phyloP scores from a whole-genome alignment of 2,797 vertebrate genomes.

The Amazona finschi region DNA sequence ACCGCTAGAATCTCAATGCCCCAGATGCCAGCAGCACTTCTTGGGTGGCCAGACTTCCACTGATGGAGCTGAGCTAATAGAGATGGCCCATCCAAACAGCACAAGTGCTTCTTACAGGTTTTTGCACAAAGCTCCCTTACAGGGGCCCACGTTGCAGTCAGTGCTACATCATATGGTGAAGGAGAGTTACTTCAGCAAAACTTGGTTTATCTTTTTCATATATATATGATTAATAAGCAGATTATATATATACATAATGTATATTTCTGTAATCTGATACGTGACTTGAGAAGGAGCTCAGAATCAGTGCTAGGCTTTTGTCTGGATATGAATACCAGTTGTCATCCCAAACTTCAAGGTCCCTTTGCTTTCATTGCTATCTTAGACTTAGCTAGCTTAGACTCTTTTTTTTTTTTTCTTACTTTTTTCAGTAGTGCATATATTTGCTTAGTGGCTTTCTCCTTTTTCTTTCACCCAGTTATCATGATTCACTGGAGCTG shows the following conservation, averaged over 20 bases:
- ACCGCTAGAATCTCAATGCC: neutral
- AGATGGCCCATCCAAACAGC: neutral
- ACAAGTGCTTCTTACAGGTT: rapidly evolving
- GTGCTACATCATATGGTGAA: neutral
- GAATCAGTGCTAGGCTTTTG: neutral
- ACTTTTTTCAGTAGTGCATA: neutral
- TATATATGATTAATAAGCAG: neutral
- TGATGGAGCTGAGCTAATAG: neutral
- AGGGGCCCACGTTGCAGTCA: neutral
- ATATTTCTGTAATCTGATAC: neutral
- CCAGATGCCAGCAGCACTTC: neutral
- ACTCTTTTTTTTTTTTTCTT: neutral
- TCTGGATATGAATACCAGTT: neutral
- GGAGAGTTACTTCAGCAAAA: neutral
- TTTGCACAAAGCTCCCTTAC: neutral
- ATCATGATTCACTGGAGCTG: neutral
- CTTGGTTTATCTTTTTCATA: neutral
- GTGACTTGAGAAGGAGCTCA: neutral
- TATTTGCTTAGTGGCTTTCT: neutral
- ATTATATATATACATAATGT: neutral
- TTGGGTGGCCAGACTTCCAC: neutral
- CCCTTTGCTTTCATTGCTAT: neutral
- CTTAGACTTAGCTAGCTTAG: neutral
- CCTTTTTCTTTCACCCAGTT: neutral
- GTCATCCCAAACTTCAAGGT: neutral